These are phyloP conservation scores for Serilophus lunatus DNA, from an alignment of 2,113 vertebrate species.

Conservation along the genomic window DNA sequence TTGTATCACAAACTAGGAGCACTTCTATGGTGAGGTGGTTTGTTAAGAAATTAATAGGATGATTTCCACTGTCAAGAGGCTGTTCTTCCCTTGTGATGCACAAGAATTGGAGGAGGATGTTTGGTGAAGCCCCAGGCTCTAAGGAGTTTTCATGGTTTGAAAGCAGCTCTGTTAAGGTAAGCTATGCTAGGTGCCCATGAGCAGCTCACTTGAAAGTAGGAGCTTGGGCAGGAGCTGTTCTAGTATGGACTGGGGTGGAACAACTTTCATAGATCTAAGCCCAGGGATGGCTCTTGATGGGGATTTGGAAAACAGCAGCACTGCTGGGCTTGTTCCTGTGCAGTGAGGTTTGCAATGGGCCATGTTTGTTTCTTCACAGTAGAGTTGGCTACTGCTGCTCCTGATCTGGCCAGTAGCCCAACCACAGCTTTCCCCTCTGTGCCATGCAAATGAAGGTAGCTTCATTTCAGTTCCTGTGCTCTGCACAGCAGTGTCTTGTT, in stretches of 20 bases:
- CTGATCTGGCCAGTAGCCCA: background rate
- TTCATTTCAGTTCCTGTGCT: background rate
- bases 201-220: background rate
- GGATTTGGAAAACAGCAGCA: background rate
- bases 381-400: background rate
- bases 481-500: accelerated
- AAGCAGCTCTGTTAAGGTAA: background rate
- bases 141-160: background rate
- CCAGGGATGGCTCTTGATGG: background rate
- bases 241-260: background rate
- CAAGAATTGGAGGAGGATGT: background rate
- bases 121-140: background rate
- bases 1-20: background rate
- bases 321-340: background rate
- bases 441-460: background rate
- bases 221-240: background rate
- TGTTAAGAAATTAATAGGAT: background rate
- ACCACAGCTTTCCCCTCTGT: accelerated
- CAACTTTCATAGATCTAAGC: background rate
- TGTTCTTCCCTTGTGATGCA: background rate
- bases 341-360: background rate
- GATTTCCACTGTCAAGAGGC: background rate
- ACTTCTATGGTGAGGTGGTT: background rate
- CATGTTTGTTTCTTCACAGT: background rate
- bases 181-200: background rate